phyloP scores from a whole-genome alignment of 92 coral and sea anemone genomes.

The Chrysogorgia sp. region DNA sequence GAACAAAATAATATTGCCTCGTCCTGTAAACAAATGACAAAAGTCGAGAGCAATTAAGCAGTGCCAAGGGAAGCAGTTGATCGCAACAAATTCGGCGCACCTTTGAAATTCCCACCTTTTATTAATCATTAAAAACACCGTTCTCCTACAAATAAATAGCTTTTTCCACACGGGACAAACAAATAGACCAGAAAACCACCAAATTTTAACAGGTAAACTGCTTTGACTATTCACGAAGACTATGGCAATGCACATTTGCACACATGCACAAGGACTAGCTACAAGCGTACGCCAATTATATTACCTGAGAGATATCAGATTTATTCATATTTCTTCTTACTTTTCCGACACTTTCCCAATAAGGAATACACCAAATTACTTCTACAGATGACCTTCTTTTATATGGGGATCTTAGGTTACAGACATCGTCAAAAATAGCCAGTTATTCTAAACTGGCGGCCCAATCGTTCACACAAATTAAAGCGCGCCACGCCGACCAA shows the following conservation, averaged over 20 bases:
- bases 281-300: background rate
- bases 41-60: background rate
- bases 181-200: background rate
- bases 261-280: background rate
- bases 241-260: background rate
- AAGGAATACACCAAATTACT: slow-evolving; percentile 16
- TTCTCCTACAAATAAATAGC: background rate
- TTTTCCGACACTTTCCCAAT: background rate
- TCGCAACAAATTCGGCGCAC: background rate
- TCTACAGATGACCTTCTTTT: slow-evolving; percentile 12
- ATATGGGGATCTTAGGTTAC: slow-evolving; percentile 20
- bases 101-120: background rate
- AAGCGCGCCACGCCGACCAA: slow-evolving; percentile 31
- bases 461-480: slow-evolving; percentile 5
- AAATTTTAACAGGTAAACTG: background rate
- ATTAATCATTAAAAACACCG: slow-evolving; percentile 36
- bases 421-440: slow-evolving; percentile 10
- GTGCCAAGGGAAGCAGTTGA: background rate
- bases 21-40: background rate
- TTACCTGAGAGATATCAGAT: slow-evolving; percentile 35
- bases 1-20: background rate
- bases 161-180: background rate
- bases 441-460: background rate
- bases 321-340: slow-evolving; percentile 21
- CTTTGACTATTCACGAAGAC: background rate